Evolutionary conservation across 2,888 invertebrate genomes (phyloP), one percentile per base, ranked within the genome.

Genomic region (Plebejus anna): DNA sequence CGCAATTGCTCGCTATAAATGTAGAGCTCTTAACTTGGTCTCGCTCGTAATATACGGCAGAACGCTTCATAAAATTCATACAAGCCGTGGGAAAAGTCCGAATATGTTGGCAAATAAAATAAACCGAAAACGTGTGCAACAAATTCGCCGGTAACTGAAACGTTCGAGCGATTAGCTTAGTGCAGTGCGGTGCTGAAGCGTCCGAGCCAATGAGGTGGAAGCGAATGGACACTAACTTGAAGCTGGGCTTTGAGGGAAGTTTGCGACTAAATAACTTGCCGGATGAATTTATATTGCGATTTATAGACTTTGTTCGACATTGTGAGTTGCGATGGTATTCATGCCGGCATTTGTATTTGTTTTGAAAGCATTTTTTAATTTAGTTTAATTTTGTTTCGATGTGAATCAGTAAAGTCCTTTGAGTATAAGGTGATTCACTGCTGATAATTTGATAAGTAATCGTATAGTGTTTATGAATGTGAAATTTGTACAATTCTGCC

Each of bases 141-240:
- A 66, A 11, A 66, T 13, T 36, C 32, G 32, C 66, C 66, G 66
- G 66, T 32, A 66, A 36, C 66, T 66, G 66, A 36, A 71, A 71
- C 42, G 71, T 71, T 42, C n/a, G 22, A 71, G n/a, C 42, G 42
- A 71, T 71, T 42, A 71, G 71, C 42, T 71, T 22, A n/a, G 71
- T 71, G 66, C 66, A 66, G 66, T 66, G 61, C 28, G 61, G 61
- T 32, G 36, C 66, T 32, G 66, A 66, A 66, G 66, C 66, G 71
- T 22, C 42, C 71, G 71, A 42, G 42, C 71, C 71, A 71, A 71
- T 71, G 71, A 71, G 42, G 71, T 71, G 71, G 71, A 71, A 71
- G 71, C 71, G 7, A 71, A 71, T 42, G 71, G 71, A 71, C 42
- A 71, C 42, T 42, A 71, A 71, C 38, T 71, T 71, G 71, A 42